Conservation (phyloP, 1,140 invertebrate genomes). For the Hyposmocoma kahamanoa region DNA sequence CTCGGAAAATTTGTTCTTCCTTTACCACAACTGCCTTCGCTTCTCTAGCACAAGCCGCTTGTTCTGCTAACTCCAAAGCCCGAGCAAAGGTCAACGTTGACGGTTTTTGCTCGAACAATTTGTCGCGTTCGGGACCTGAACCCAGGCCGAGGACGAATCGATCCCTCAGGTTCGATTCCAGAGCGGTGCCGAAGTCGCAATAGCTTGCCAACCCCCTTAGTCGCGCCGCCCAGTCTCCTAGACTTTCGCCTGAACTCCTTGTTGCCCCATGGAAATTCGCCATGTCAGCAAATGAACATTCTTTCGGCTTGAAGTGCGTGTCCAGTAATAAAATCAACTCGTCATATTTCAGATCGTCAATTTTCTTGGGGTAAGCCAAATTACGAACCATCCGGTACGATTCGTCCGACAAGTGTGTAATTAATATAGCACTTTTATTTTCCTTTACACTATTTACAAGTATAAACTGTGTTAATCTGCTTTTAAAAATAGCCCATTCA, state of each 20-base stretch:
- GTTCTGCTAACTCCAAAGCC: slow-evolving; percentile 6
- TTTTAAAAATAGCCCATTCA: slow-evolving; percentile 11
- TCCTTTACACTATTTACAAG: slow-evolving; percentile 3
- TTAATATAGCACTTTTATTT: slow-evolving; percentile 8
- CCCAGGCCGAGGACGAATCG: slow-evolving; percentile 13
- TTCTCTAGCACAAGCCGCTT: slow-evolving; percentile 2
- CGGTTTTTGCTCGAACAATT: slow-evolving; percentile 6
- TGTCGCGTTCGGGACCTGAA: slow-evolving; percentile 9
- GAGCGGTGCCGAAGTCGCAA: slow-evolving; percentile 9
- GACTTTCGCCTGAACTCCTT: slow-evolving; percentile 4
- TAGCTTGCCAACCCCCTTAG: slow-evolving; percentile 9
- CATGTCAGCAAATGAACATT: slow-evolving; percentile 12
- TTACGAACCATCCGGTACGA: slow-evolving; percentile 12
- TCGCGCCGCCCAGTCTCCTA: slow-evolving; percentile 16
- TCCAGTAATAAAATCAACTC: slow-evolving; percentile 10
- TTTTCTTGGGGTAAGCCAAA: slow-evolving; percentile 7
- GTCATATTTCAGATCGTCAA: background rate
- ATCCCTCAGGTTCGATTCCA: slow-evolving; percentile 8
- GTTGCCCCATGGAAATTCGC: slow-evolving; percentile 12
- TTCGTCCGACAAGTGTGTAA: slow-evolving; percentile 12
- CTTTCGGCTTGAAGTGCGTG: slow-evolving; percentile 10
- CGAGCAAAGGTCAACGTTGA: background rate
- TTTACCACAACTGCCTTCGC: background rate
- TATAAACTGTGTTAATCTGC: slow-evolving; percentile 8
- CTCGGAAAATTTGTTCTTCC: slow-evolving; percentile 1